These are phyloP conservation scores for Gortyna flavago DNA, from an alignment of 2,888 invertebrate species.

Conservation along the genomic window DNA sequence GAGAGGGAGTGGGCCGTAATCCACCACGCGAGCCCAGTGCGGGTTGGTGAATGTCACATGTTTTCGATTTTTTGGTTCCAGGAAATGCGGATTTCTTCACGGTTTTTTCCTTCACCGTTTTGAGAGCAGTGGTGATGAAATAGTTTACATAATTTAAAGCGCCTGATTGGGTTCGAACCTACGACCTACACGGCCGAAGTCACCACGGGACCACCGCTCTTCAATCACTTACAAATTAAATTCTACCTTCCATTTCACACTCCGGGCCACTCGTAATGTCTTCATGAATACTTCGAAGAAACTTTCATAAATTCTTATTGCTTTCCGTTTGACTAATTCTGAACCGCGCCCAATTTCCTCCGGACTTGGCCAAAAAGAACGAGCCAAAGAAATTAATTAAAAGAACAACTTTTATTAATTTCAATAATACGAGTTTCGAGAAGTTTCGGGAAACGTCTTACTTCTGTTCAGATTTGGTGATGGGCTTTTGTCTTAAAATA, in stretches of 20 bases:
- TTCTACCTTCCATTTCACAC: conserved; percentile 6
- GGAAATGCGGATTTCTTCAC: background rate
- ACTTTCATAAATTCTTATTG: conserved; percentile 64
- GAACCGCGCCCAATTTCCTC: conserved; percentile 47
- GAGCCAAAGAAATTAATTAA: conserved; percentile 64
- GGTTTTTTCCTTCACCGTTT: background rate
- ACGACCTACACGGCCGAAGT: background rate
- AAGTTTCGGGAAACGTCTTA: conserved; percentile 54
- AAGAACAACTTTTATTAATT: conserved; percentile 69
- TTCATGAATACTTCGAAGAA: conserved; percentile 52
- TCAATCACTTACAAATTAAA: background rate
- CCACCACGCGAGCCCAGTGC: background rate
- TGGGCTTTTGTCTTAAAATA: conserved; percentile 47
- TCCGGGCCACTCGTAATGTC: conserved; percentile 42
- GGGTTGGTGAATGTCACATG: background rate
- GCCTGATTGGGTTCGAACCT: background rate
- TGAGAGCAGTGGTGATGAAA: background rate
- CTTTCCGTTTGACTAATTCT: conserved; percentile 58
- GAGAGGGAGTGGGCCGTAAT: no score
- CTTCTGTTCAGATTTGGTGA: conserved; percentile 41
- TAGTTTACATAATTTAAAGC: background rate
- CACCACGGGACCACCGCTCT: background rate
- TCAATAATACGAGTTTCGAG: conserved; percentile 59
- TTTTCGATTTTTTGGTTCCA: background rate
- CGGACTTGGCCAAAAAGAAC: conserved; percentile 50